phyloP scores from a whole-genome alignment of 1,140 invertebrate species.

The Tribolium castaneum region DNA sequence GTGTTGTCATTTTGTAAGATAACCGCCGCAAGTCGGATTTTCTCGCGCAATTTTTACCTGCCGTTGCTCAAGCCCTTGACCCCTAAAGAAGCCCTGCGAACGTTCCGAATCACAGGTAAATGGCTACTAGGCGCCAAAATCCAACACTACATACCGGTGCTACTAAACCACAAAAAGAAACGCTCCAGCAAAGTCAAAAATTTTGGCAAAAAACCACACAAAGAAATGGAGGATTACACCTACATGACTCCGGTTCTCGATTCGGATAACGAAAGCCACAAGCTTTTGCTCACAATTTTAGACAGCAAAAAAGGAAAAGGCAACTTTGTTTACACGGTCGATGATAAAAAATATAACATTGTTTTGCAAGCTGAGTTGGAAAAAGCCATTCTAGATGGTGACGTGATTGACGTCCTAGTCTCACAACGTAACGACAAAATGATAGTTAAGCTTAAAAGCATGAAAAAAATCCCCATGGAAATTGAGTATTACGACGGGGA shows the following conservation, averaged over 20 bases:
- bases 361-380: slow-evolving; percentile 82
- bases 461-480: slow-evolving; percentile 77
- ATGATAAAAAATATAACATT: slow-evolving; percentile 78
- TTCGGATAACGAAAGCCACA: slow-evolving; percentile 72
- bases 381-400: slow-evolving; percentile 79
- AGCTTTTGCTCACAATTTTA: slow-evolving; percentile 71
- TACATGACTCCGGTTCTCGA: slow-evolving; percentile 80
- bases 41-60: slow-evolving; percentile 86
- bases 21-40: slow-evolving; percentile 80
- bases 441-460: slow-evolving; percentile 77
- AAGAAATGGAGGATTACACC: slow-evolving; percentile 75
- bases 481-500: slow-evolving; percentile 72
- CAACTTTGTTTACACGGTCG: slow-evolving; percentile 80
- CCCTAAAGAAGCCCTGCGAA: slow-evolving; percentile 81
- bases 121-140: slow-evolving; percentile 69
- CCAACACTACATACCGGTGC: slow-evolving; percentile 82
- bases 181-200: slow-evolving; percentile 73
- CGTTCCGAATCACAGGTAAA: slow-evolving; percentile 85
- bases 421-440: slow-evolving; percentile 80
- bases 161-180: slow-evolving; percentile 72
- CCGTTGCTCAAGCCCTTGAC: slow-evolving; percentile 84
- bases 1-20: slow-evolving; percentile 82
- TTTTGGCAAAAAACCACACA: slow-evolving; percentile 74
- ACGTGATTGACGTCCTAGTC: slow-evolving; percentile 80
- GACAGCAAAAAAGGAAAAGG: slow-evolving; percentile 68